A percentile compares a stretch with the other conserved stretches of the same genome.
phyloP scores from a whole-genome alignment of 2,797 vertebrate genomes.

The Coregonus ussuriensis region DNA sequence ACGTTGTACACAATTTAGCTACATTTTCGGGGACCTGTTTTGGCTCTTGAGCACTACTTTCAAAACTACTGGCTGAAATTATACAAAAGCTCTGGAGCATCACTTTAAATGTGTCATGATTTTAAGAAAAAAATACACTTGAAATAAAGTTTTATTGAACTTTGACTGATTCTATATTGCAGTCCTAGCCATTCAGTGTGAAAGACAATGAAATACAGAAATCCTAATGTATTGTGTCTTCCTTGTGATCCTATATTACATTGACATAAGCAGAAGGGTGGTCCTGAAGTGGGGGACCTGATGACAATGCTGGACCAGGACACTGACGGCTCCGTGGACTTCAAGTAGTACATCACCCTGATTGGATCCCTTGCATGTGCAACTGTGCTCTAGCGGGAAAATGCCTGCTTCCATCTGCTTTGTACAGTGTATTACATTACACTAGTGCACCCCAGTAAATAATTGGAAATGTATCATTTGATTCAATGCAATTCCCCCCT shows the following conservation, averaged over 20 bases:
- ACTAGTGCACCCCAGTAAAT: not conserved
- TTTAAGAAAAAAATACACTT: not conserved
- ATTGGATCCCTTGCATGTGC: not conserved
- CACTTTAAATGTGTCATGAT: not conserved
- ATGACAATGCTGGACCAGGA: not conserved
- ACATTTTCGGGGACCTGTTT: too few relatives aligned
- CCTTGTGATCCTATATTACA: not conserved
- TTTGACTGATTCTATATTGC: not conserved
- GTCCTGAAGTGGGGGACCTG: not conserved
- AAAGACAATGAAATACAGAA: not conserved
- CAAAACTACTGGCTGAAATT: too few relatives aligned
- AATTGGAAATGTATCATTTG: not conserved
- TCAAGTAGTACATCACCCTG: not conserved
- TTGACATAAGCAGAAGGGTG: constrained; percentile 6
- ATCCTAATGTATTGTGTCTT: not conserved
- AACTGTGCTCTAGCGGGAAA: not conserved
- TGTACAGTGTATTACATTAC: not conserved
- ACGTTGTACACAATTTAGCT: too few relatives aligned
- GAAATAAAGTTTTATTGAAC: too few relatives aligned
- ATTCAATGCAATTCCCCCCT: not conserved
- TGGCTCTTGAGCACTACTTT: too few relatives aligned
- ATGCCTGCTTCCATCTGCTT: not conserved
- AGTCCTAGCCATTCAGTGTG: not conserved
- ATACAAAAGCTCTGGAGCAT: too few relatives aligned
- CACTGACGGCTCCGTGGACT: not conserved